Evolutionary conservation across 2,113 vertebrate species (phyloP), one percentile per base, ranked within the genome.

Genomic region (Rhinoderma darwinii): DNA sequence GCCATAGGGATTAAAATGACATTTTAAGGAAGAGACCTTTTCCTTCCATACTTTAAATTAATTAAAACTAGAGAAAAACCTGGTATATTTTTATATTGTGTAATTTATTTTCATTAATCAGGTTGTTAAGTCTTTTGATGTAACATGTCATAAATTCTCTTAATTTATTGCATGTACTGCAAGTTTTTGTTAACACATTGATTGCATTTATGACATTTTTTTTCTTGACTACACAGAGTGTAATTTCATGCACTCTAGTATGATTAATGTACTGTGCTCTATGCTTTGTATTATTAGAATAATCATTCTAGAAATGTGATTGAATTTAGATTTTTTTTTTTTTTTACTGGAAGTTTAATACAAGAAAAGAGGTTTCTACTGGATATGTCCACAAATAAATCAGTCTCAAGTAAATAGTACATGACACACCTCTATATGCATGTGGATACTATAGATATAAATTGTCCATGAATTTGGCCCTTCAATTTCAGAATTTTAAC

Each of bases 401-500:
- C 17, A 54, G 22, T 51, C 27, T 32, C 27, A 17, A 32, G n/a
- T 27, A 66, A 82, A 82, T 30, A 82, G 41, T 43, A 30, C 41
- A 82, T 66, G 59, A 18, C 37, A 66, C 37, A 47, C n/a, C 41
- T 68, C 39, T 32, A 63, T 63, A 84, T 74, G 37, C 30, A 41
- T 73, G 27, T 47, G 51, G 35, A 27, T 84, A 35, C 7, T 25
- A 30, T 25, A 76, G 83, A 59, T 76, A 61, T 76, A 84, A 56
- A 76, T 76, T 84, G 51, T 76, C 73, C 39, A 47, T 84, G 88
- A 85, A 22, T 88, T 88, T 88, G 59, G 61, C 51, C 43, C 39
- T 87, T 89, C 83, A 88, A 82, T 22, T 88, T 89, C 79, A 77
- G 85, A 88, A 90, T 82, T 18, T 89, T 66, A 88, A 86, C 47